Percentiles rank a stretch among this genome's conserved stretches.
These are phyloP conservation scores for Alethe diademata DNA, from an alignment of 2,113 vertebrate genomes.

Conservation along the genomic window DNA sequence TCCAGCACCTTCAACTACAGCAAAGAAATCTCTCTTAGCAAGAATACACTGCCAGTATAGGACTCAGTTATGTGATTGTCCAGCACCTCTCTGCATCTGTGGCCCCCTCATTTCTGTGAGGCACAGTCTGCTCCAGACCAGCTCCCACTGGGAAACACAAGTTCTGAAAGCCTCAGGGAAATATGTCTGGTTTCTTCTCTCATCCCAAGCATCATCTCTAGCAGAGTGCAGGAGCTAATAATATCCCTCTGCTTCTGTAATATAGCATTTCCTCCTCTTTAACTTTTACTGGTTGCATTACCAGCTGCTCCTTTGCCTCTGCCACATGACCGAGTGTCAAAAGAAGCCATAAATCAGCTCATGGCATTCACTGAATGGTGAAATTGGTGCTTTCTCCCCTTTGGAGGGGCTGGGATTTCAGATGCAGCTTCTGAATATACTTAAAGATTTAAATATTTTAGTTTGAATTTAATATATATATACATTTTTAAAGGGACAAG, in stretches of 20 bases:
- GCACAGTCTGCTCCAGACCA: not conserved
- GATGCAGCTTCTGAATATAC: not conserved
- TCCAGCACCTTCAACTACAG: not conserved
- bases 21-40: not conserved
- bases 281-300: not conserved
- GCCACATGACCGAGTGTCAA: not conserved
- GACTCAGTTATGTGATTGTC: not conserved
- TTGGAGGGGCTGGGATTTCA: not conserved
- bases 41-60: not conserved
- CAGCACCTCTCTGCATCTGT: not conserved
- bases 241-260: not conserved
- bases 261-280: constrained; percentile 19
- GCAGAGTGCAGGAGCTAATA: not conserved
- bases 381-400: not conserved
- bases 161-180: not conserved
- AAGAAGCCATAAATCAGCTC: not conserved
- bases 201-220: not conserved
- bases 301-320: constrained; percentile 29
- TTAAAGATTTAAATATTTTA: not conserved
- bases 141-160: not conserved
- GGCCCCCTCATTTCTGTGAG: accelerated
- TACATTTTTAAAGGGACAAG: not conserved
- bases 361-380: not conserved
- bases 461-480: not conserved
- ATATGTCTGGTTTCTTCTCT: not conserved